phyloP scores from a whole-genome alignment of 2,888 invertebrate genomes.

The Cryptophagus acutangulus region DNA sequence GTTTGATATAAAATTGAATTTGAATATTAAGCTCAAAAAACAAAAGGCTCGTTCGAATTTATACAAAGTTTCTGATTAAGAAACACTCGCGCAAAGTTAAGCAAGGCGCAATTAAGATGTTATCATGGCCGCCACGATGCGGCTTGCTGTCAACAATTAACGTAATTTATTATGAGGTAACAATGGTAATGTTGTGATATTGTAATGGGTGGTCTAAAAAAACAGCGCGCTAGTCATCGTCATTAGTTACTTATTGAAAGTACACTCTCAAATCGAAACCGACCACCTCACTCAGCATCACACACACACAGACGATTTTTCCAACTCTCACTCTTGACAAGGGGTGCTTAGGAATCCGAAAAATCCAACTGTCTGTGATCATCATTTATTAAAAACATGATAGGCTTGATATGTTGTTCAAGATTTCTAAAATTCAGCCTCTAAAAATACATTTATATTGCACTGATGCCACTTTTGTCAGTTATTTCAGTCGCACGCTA shows the following conservation, averaged over 20 bases:
- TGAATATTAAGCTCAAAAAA: too few relatives aligned
- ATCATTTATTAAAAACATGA: too few relatives aligned
- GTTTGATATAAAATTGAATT: too few relatives aligned
- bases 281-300: background rate
- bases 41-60: too few relatives aligned
- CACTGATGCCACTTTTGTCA: too few relatives aligned
- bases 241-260: slow-evolving; percentile 48
- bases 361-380: too few relatives aligned
- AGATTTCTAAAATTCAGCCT: too few relatives aligned
- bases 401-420: too few relatives aligned
- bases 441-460: too few relatives aligned
- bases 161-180: slow-evolving; percentile 50
- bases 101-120: slow-evolving; percentile 49
- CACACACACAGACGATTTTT: background rate
- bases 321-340: too few relatives aligned
- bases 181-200: slow-evolving; percentile 49
- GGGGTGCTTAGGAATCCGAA: too few relatives aligned
- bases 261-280: slow-evolving; percentile 12
- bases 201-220: slow-evolving; percentile 47
- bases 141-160: slow-evolving; percentile 50
- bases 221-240: slow-evolving; percentile 42
- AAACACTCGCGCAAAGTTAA: slow-evolving; percentile 46
- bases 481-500: too few relatives aligned
- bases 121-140: slow-evolving; percentile 47
- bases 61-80: slow-evolving; percentile 40